Base-by-base conservation (phyloP, 2,888 invertebrate genomes). In the Meghimatium bilineatum region DNA sequence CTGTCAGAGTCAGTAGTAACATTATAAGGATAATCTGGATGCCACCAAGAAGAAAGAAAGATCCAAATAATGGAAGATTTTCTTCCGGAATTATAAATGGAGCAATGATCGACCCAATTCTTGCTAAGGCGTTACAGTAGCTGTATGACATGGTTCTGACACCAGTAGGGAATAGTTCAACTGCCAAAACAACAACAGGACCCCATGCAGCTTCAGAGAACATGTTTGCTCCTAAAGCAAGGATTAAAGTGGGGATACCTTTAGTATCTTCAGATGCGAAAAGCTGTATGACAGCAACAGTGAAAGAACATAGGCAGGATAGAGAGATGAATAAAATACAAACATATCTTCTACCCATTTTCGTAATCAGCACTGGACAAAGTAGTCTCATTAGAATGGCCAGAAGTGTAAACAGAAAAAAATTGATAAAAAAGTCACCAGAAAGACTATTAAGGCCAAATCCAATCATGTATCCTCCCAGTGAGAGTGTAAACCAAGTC, bases 391-490 rank as follows among this genome's bases (percentile, higher is more conserved):
- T 26, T 49, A 49, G 74, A 2, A 74, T 8, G 2, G 74, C n/a
- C 1, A 74, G n/a, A 3, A 29, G 12, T 29, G 71, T 44, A 60
- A 88, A 86, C 17, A 89, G 78, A 60, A 88, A 86, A 56, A 89
- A 76, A 76, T 89, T 89, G 49, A 89, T 26, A 80, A 88, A 87
- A n/a, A 80, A 80, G 75, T 88, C 77, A 12, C 89, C 89, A 10
- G 87, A 85, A 34, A 89, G 83, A 44, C 81, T 84, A 49, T 84
- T 84, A n/a, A 88, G 85, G 60, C 86, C 87, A 49, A 88, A 86
- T 1, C 87, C 79, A 3, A 87, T 83, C 29, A 87, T 89, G 32
- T 89, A 89, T 80, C 88, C 88, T 20, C 87, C 87, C 63, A 81
- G 44, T 72, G 88, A 36, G 6, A 78, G 38, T 17, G 10, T 60